Evolutionary conservation across 2,797 vertebrate genomes (phyloP), one percentile per base, ranked within the genome.

Genomic region (Pseudotriccus pelzelni): DNA sequence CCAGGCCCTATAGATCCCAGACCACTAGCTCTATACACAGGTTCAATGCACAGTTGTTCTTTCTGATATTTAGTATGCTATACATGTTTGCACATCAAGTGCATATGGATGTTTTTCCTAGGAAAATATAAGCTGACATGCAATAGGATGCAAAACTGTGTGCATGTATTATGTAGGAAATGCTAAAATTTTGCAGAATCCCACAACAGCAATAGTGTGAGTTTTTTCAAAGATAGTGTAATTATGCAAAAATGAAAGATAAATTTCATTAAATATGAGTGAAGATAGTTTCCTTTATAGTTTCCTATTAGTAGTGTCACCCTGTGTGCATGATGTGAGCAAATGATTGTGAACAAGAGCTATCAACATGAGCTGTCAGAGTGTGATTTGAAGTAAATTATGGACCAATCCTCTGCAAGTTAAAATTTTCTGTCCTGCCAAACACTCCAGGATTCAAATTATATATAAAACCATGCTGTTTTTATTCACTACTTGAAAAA

Each of bases 271-370:
- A 30, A 68, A 49, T 84, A 5, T 17, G 7, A 60, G 6, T 49
- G 12, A 37, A 69, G 22, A 34, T 60, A 56, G 6, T 86, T 77
- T 3, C 15, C 6, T 30, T 44, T 72, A 30, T 32, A 32, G 6
- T 37, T 76, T 83, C 59, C 4, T 4, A 14, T 59, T 49, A 55
- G 19, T n/a, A 36, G 14, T 66, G 20, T 76, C 3, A 11, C 13
- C 8, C 73, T 0, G 0, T n/a, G 32, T 52, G 17, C 39, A 10
- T 1, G 1, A 14, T 63, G 44, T 58, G 37, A 81, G 37, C 18
- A 74, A 79, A 60, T 4, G 9, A 16, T 36, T 88, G 10, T 68
- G 36, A 76, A 8, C 30, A 50, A n/a, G 25, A 49, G 6, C 12
- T 72, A 41, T 41, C 7, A 47, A 39, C 15, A 30, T 0, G 1